Evolutionary conservation across 2,888 invertebrate genomes (phyloP).

Genomic region (Beris chalybata): DNA sequence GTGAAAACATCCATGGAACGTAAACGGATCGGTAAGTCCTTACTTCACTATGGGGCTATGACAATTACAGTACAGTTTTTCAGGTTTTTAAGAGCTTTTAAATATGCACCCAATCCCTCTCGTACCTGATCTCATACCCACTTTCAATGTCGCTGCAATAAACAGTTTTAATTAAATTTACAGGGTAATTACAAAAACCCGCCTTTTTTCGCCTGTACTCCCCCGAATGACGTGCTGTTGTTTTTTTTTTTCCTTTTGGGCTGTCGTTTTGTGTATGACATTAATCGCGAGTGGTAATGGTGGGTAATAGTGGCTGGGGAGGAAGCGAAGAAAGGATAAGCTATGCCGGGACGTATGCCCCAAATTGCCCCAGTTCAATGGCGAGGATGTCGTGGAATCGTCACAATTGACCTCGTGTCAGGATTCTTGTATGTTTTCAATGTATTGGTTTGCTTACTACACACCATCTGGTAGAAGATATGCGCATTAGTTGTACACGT

Average conservation of each 20-base stretch:
- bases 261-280: conserved; percentile 10
- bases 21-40: no score
- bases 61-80: no score
- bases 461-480: conserved; percentile 14
- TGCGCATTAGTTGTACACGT: conserved; percentile 23
- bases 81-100: no score
- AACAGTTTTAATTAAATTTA: conserved; percentile 21
- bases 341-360: conserved; percentile 34
- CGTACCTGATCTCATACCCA: no score
- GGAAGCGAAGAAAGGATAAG: conserved; percentile 16
- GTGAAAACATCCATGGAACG: no score
- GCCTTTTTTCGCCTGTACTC: conserved; percentile 1
- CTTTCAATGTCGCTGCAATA: neutral
- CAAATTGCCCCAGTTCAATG: conserved; percentile 31
- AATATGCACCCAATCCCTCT: no score
- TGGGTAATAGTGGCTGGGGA: conserved; percentile 12
- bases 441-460: conserved; percentile 1
- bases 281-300: neutral
- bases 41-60: no score
- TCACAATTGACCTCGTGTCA: conserved; percentile 40
- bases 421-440: conserved; percentile 1
- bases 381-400: conserved; percentile 30
- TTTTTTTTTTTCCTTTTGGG: conserved; percentile 9
- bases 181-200: conserved; percentile 1
- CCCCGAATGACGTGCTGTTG: conserved; percentile 2